Conservation (phyloP, 2,888 invertebrate species). For the Beris morrisii region DNA sequence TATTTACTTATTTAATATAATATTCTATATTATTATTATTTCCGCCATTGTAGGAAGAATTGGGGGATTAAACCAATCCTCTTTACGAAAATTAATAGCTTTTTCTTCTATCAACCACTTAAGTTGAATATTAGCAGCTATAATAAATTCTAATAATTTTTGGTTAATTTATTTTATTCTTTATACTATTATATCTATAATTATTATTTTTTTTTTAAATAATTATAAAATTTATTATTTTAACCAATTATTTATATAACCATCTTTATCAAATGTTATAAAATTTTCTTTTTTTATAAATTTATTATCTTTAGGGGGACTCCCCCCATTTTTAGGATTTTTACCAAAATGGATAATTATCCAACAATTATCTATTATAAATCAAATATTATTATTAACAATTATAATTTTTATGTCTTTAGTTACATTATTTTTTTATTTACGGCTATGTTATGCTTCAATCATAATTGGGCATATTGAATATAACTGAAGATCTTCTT, state of each 20-base stretch:
- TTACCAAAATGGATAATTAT: constrained; percentile 64
- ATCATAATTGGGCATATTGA: constrained; percentile 57
- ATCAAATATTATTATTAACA: constrained; percentile 55
- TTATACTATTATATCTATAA: constrained; percentile 57
- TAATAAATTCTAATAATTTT: constrained; percentile 58
- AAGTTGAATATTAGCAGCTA: constrained; percentile 60
- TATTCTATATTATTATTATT: constrained; percentile 57
- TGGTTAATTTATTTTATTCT: constrained; percentile 58
- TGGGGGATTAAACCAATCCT: constrained; percentile 60
- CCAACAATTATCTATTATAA: constrained; percentile 58
- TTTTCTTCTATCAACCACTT: constrained; percentile 68
- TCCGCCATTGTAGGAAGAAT: constrained; percentile 59
- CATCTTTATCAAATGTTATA: constrained; percentile 51
- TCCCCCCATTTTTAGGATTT: constrained; percentile 66
- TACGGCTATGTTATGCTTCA: constrained; percentile 59
- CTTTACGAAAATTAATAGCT: constrained; percentile 50
- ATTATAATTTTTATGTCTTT: constrained; percentile 60
- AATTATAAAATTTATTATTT: constrained; percentile 58
- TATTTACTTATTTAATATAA: constrained; percentile 57
- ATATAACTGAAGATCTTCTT: constrained; percentile 47
- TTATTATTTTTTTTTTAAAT: constrained; percentile 58
- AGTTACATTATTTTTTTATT: constrained; percentile 62
- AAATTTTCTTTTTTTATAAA: constrained; percentile 61
- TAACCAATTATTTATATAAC: too few species aligned
- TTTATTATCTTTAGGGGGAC: constrained; percentile 62